Evolutionary conservation across 2,888 invertebrate species (phyloP).

Genomic region (Phyllotreta striolata): DNA sequence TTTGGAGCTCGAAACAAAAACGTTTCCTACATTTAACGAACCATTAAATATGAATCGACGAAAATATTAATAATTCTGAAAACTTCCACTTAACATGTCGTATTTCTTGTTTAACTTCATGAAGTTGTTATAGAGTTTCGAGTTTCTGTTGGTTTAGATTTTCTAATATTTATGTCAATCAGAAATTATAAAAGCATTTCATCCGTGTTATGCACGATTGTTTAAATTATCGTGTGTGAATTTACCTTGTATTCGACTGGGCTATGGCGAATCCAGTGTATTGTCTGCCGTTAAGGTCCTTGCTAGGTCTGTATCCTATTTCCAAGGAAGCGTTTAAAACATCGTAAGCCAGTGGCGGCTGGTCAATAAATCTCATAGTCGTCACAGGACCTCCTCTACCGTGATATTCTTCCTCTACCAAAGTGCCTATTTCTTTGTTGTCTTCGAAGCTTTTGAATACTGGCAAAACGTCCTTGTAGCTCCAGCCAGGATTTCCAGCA

Average conservation of each 20-base stretch:
- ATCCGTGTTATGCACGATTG: too few species aligned
- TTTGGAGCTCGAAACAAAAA: too few species aligned
- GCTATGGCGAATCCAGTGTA: constrained; percentile 72
- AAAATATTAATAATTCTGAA: constrained; percentile 6
- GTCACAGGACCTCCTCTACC: constrained; percentile 69
- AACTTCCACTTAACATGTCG: constrained; percentile 3
- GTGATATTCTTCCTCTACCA: constrained; percentile 70
- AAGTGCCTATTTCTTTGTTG: constrained; percentile 68
- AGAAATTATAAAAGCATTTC: too few species aligned
- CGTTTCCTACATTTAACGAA: too few species aligned
- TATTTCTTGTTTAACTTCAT: constrained; percentile 6
- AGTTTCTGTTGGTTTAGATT: not conserved
- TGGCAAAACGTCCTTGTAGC: constrained; percentile 78
- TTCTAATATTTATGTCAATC: not conserved
- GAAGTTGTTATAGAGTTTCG: constrained; percentile 5
- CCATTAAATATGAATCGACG: constrained; percentile 9
- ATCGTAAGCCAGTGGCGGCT: constrained; percentile 69
- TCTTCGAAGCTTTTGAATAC: constrained; percentile 75
- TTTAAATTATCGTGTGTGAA: not conserved
- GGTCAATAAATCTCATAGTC: constrained; percentile 71
- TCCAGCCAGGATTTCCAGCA: constrained; percentile 79
- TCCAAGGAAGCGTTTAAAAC: constrained; percentile 70
- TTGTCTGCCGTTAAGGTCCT: constrained; percentile 71
- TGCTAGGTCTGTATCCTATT: constrained; percentile 68
- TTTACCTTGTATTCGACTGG: constrained; percentile 69